Percentiles rank a stretch among this genome's conserved stretches.
These are phyloP conservation scores for Myocastor coypus DNA, from an alignment of 2,113 vertebrate species.

Conservation along the genomic window DNA sequence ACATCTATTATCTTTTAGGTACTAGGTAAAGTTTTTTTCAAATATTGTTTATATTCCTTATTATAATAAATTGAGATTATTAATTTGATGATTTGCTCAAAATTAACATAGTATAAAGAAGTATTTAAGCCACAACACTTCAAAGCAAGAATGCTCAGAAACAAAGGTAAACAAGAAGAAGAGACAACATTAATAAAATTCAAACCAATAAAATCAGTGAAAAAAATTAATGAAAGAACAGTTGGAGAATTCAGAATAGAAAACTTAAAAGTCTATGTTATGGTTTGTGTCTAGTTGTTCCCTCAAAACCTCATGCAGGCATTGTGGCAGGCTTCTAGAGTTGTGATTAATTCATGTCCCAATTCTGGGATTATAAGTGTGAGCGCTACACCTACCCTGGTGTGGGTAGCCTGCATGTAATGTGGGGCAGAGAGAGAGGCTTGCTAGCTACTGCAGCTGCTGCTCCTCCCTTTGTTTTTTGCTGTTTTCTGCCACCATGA, in stretches of 20 bases:
- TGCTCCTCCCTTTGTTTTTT: too few species aligned
- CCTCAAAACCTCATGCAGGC: too few species aligned
- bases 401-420: too few species aligned
- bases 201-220: not conserved
- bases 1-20: not conserved
- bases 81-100: conserved; percentile 32
- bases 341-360: too few species aligned
- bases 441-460: too few species aligned
- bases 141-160: not conserved
- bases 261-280: not conserved
- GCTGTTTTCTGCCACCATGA: too few species aligned
- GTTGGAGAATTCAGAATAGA: not conserved
- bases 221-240: not conserved
- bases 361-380: too few species aligned
- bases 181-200: not conserved
- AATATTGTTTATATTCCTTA: not conserved
- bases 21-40: not conserved
- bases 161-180: not conserved
- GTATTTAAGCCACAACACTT: not conserved
- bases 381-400: too few species aligned
- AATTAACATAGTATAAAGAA: not conserved
- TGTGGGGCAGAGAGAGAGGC: too few species aligned
- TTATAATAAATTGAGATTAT: not conserved
- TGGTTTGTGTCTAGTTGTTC: too few species aligned
- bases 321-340: too few species aligned